Conservation (phyloP, 2,888 invertebrate species). For the Eupithecia insigniata region DNA sequence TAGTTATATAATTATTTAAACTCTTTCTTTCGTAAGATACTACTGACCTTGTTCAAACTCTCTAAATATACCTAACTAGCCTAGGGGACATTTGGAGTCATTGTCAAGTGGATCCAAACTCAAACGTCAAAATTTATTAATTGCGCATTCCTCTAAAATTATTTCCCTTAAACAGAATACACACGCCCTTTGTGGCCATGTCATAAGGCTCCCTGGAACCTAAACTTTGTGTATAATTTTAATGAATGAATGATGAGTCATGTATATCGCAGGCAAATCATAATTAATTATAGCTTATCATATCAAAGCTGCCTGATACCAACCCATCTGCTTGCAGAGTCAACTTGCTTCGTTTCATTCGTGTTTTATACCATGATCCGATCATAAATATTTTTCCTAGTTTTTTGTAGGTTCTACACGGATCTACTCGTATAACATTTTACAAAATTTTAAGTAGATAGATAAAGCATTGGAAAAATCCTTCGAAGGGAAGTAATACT, state of each 20-base stretch:
- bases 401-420: background rate
- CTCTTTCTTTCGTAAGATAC: background rate
- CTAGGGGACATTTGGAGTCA: background rate
- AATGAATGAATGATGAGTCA: constrained; percentile 16
- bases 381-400: background rate
- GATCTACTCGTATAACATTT: background rate
- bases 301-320: background rate
- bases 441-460: background rate
- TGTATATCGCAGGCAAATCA: background rate
- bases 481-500: background rate
- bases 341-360: background rate
- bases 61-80: background rate
- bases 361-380: background rate
- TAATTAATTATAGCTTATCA: background rate
- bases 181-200: constrained; percentile 9
- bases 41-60: background rate
- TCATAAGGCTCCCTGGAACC: constrained; percentile 16
- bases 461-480: background rate
- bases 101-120: background rate
- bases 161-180: constrained; percentile 13
- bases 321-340: background rate
- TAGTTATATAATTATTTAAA: too few species aligned
- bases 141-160: constrained; percentile 7
- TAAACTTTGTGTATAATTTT: constrained; percentile 5
- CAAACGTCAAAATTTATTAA: background rate